Base-by-base conservation (phyloP, 1,140 invertebrate species). In the Luehdorfia chinensis region DNA sequence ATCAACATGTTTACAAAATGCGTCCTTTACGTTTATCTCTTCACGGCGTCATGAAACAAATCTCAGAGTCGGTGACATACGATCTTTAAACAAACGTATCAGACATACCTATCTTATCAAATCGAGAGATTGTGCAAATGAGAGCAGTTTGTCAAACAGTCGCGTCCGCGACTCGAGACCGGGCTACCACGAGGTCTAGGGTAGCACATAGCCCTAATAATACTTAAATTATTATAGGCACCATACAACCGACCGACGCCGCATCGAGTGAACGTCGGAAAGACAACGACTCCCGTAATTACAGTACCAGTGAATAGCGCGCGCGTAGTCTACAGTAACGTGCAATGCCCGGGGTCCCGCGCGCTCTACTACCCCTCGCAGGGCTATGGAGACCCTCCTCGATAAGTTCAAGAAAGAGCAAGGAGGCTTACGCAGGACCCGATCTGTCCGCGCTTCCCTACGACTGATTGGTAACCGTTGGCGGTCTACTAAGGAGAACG, bases 361-460 rank as follows among this genome's bases (percentile, higher is more conserved):
- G 64, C 53, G 66, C 66, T 63, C 65, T 74, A n/a, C n/a, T n/a
- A 51, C 69, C 74, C 75, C 66, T 73, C 58, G 55, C 63, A 69
- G 77, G 77, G 81, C 79, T 73, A 87, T 87, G 84, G 84, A 85
- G 63, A 75, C 74, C 66, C 68, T 86, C 71, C 66, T 84, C 70
- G 75, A 79, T 37, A 88, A 75, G 55, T 77, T 84, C 66, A 78
- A 78, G 66, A 72, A 75, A 63, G 75, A 73, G 60, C 75, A 78
- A 63, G 66, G 70, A 58, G 70, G 85, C 72, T 74, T 92, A 50
- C 90, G 90, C 23, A 89, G 92, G 54, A 91, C 92, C 50, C 89
- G 91, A 57, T 93, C 92, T 21, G 91, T 94, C 56, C 89, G 93
- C 46, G 91, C 91, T 23, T 94, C 93, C 21, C 77, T 94, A 31